phyloP scores from a whole-genome alignment of 2,797 vertebrate species.

The Paguma larvata region DNA sequence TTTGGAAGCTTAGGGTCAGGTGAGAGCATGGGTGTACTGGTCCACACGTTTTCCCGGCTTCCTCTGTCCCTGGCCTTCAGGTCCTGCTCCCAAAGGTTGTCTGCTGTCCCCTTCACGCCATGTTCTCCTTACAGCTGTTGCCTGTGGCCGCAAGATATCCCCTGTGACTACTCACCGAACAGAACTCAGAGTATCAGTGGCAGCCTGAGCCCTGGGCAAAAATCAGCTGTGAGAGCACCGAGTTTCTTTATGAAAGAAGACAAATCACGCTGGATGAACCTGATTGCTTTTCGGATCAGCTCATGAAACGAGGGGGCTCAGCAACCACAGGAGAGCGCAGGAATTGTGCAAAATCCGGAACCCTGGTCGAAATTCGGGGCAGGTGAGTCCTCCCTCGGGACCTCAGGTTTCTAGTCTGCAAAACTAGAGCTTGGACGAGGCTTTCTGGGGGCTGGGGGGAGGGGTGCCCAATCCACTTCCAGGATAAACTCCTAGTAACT shows the following conservation, averaged over 20 bases:
- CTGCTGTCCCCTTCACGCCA: background rate
- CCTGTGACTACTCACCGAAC: conserved; percentile 62
- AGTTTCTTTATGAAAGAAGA: conserved; percentile 83
- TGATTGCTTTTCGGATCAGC: conserved; percentile 73
- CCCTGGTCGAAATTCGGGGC: background rate
- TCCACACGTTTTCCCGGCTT: background rate
- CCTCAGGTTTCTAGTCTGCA: background rate
- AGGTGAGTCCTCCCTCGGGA: background rate
- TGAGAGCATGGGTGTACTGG: background rate
- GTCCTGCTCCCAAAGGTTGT: background rate
- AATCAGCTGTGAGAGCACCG: conserved; percentile 73
- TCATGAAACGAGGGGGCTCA: conserved; percentile 62
- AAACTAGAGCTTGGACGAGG: background rate
- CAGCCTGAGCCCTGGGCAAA: conserved; percentile 78
- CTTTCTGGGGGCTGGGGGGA: background rate
- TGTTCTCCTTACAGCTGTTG: conserved; percentile 20
- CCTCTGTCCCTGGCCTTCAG: background rate
- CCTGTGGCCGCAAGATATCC: background rate
- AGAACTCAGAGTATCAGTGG: conserved; percentile 32
- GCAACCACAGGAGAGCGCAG: background rate
- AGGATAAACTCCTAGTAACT: background rate
- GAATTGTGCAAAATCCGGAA: background rate
- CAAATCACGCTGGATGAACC: conserved; percentile 81
- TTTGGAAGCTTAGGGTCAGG: background rate
- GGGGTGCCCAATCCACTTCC: background rate